Evolutionary conservation across 2,888 invertebrate species (phyloP).

Genomic region (Brachycybe producta): DNA sequence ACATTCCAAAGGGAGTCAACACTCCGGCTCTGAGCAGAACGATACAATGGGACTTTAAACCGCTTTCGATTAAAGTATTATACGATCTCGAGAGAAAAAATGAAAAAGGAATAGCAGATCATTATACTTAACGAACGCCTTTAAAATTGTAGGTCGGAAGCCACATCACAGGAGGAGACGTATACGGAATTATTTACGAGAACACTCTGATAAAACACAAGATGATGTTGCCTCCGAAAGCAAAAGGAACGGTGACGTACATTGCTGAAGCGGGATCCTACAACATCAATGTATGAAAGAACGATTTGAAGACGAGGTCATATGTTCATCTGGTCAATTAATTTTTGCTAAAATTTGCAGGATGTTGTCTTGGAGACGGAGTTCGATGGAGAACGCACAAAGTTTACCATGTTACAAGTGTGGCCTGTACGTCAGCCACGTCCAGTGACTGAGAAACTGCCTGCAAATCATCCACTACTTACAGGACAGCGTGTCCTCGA

Average conservation of each 20-base stretch:
- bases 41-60: slow-evolving; percentile 82
- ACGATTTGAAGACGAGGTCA: not conserved
- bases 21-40: slow-evolving; percentile 75
- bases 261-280: slow-evolving; percentile 90
- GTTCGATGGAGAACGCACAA: slow-evolving; percentile 86
- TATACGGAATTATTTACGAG: slow-evolving; percentile 91
- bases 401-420: slow-evolving; percentile 94
- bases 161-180: slow-evolving; percentile 96
- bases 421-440: slow-evolving; percentile 99
- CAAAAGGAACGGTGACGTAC: slow-evolving; percentile 92
- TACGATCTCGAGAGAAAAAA: too few species aligned
- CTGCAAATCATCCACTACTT: slow-evolving; percentile 93
- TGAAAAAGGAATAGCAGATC: too few species aligned
- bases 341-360: slow-evolving; percentile 36
- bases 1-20: slow-evolving; percentile 98
- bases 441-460: slow-evolving; percentile 92
- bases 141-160: slow-evolving; percentile 68
- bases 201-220: slow-evolving; percentile 96
- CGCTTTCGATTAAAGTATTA: slow-evolving; percentile 59
- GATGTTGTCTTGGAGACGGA: slow-evolving; percentile 96
- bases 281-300: slow-evolving; percentile 61
- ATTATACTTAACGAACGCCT: too few species aligned
- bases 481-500: slow-evolving; percentile 97
- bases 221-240: slow-evolving; percentile 84
- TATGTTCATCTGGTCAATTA: not conserved